Evolutionary conservation across 2,113 vertebrate species (phyloP), one percentile per base, ranked within the genome.

Genomic region (Leptobrachium leishanense): DNA sequence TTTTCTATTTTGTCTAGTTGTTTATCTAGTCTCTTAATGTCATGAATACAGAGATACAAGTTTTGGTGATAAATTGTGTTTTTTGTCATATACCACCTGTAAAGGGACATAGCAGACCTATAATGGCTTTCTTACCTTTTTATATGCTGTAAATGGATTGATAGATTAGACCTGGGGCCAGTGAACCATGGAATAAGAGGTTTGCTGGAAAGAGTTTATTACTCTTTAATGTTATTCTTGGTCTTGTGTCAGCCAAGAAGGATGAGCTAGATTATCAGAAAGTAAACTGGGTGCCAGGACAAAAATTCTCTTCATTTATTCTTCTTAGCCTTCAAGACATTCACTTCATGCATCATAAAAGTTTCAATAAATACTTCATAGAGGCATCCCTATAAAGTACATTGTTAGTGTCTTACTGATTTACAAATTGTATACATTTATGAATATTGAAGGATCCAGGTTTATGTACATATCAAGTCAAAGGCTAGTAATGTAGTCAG

Each of bases 171-270:
- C 84, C 85, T 86, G 85, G 83, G 84, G 87, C 83, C 87, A 87
- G 86, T 75, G 88, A 93, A 91, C 90, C 82, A 10, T 87, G 86
- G 85, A 89, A 90, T 86, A 88, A 84, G 81, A 87, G 88, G 88
- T 91, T 88, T 88, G 80, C 80, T 82, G 84, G 84, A 90, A 91
- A 83, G 86, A 90, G 86, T 91, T 92, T 91, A 92, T 92, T 91
- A 92, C 82, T 84, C 84, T 91, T 89, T 92, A 92, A 92, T 92
- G 85, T 91, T 91, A 91, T 91, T 91, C 89, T 89, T 91, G 84
- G 84, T 86, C 85, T 86, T 44, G 0, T 91, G 88, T 91, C 90
- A 90, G 84, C 84, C 66, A 85, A 92, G 87, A 92, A 85, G 85
- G 87, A 92, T 93, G 91, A 91, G 87, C 82, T 88, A 89, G 90